phyloP scores from a whole-genome alignment of 30 jellyfish, hydroid and myxozoan species.

The Rhopilema esculentum region DNA sequence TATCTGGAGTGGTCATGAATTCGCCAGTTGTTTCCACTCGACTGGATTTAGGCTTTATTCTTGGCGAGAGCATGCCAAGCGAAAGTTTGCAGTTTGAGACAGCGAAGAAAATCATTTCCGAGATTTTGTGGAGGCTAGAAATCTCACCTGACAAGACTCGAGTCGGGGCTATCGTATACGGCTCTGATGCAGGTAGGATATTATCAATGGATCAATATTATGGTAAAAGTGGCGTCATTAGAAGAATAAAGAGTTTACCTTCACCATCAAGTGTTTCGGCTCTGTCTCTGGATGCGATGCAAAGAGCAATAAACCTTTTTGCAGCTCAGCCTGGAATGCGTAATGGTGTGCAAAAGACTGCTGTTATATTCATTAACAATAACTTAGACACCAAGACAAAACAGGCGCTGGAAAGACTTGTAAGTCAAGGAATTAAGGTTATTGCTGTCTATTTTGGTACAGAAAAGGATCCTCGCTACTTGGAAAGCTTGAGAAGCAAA shows the following conservation, averaged over 20 bases:
- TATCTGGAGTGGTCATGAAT: not conserved
- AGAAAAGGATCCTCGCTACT: not conserved
- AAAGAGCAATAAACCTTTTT: not conserved
- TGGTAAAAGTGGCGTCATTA: not conserved
- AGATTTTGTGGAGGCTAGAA: conserved; percentile 24
- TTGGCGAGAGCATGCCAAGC: conserved; percentile 51
- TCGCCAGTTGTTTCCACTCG: conserved; percentile 1
- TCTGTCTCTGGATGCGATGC: not conserved
- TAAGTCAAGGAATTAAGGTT: not conserved
- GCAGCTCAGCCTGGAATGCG: not conserved
- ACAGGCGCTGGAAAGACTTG: not conserved
- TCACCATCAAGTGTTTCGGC: not conserved
- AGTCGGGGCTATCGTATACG: conserved; percentile 37
- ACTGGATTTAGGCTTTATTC: conserved; percentile 65
- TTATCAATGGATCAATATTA: not conserved
- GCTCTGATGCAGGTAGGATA: not conserved
- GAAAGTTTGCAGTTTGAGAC: conserved; percentile 12
- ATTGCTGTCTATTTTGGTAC: not conserved
- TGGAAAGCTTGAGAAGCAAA: not conserved
- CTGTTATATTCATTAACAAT: not conserved
- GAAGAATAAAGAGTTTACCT: not conserved
- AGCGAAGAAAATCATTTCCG: conserved; percentile 23
- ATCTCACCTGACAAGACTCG: conserved; percentile 45
- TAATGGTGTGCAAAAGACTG: not conserved
- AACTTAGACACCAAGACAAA: not conserved